These are phyloP conservation scores for Lordiphosa andalusiaca DNA, from an alignment of 2,888 invertebrate genomes.

Conservation along the genomic window DNA sequence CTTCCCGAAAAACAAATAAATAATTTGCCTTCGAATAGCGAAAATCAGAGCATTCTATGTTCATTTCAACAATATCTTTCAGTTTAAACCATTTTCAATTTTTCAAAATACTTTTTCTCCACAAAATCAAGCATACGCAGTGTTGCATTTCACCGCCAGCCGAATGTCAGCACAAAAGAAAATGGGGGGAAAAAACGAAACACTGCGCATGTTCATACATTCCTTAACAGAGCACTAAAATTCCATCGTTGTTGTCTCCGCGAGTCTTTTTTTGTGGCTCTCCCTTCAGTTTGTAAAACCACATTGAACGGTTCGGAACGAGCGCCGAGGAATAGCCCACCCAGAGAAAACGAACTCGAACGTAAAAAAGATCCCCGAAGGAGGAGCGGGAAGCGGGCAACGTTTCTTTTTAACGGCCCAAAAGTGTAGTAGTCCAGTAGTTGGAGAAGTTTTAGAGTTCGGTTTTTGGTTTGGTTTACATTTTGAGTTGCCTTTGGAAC, in stretches of 20 bases:
- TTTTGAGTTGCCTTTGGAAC: neutral
- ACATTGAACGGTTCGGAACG: slow-evolving; percentile 66
- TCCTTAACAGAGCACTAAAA: slow-evolving; percentile 25
- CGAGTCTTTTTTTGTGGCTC: slow-evolving; percentile 23
- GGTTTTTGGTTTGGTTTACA: slow-evolving; percentile 13
- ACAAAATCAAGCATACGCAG: slow-evolving; percentile 51
- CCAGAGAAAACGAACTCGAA: slow-evolving; percentile 16
- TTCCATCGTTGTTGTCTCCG: slow-evolving; percentile 42
- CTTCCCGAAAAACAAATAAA: too few relatives aligned
- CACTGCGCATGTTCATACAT: slow-evolving; percentile 42
- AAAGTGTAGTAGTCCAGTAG: slow-evolving; percentile 58
- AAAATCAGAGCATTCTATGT: too few relatives aligned
- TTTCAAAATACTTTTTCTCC: neutral
- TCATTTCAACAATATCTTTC: too few relatives aligned
- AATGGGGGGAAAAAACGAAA: slow-evolving; percentile 1
- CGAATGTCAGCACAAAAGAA: slow-evolving; percentile 48
- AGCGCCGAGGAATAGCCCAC: slow-evolving; percentile 30
- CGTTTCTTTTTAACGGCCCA: slow-evolving; percentile 37
- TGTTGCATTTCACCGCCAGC: slow-evolving; percentile 48
- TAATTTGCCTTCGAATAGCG: too few relatives aligned
- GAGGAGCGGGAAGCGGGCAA: slow-evolving; percentile 46
- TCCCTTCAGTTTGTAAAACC: slow-evolving; percentile 68
- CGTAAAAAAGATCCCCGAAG: slow-evolving; percentile 19
- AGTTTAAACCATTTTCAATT: too few relatives aligned
- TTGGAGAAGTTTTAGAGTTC: slow-evolving; percentile 40